Base-by-base conservation (phyloP, 2,888 invertebrate genomes). In the Congeria kusceri region DNA sequence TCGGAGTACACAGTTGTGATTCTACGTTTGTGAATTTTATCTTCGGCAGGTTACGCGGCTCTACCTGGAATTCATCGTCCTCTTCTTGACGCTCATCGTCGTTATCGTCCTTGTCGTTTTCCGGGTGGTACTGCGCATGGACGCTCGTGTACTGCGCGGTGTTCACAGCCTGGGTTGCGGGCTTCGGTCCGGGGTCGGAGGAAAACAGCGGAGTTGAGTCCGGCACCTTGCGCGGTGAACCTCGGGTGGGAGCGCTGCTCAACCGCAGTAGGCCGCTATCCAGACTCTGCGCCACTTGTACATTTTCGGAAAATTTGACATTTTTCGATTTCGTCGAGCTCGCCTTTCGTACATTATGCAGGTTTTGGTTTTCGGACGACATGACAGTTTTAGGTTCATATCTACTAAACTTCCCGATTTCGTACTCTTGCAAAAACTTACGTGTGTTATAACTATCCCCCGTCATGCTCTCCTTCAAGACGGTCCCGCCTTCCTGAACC, bases 351-450 rank as follows among this genome's bases (percentile, higher is more conserved):
- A 84, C 85, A 62, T 86, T 89, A 23, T 84, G 85, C 49, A 92
- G 81, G 59, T 87, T 86, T 74, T 91, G 88, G 80, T 92, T 92
- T 72, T 90, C 88, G 11, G 77, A 66, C 1, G 92, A 92, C 89
- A 92, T 92, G 28, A 92, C 70, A 63, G 85, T 76, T 0, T 86
- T 76, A 0, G 92, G 92, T 67, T 92, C 92, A 13, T 87, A 82
- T 23, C 92, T 80, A n/a, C 87, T 87, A 77, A 83, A 77, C 25
- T 73, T 83, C 23, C 86, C 83, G 23, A 93, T 69, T 27, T 86
- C 79, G 47, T 90, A 83, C 46, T 93, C 92, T 83, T 93, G 93
- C 27, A 93, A 85, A 82, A 92, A 93, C 76, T 91, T 92, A 57
- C 80, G 77, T 5, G 90, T 90, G 84, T 91, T 93, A 83, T 90